A percentile compares a stretch with the other conserved stretches of the same genome.
phyloP scores from a whole-genome alignment of 1,140 invertebrate species.

The Phocides pigmalion region DNA sequence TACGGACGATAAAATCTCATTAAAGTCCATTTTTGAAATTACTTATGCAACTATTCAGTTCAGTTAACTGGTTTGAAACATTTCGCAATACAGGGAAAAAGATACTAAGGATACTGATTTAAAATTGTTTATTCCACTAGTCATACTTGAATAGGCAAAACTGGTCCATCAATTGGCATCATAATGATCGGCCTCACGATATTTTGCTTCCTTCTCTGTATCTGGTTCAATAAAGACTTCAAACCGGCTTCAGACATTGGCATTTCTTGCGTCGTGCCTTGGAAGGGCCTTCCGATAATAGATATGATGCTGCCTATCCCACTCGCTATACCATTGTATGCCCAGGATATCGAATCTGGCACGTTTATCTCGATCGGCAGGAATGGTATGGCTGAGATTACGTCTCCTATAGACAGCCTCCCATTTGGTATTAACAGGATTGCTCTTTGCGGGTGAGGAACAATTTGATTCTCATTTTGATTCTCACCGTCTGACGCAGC shows the following conservation, averaged over 20 bases:
- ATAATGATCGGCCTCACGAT: slow-evolving; percentile 41
- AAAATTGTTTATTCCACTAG: slow-evolving; percentile 5
- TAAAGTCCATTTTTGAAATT: too few relatives aligned
- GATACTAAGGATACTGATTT: background rate
- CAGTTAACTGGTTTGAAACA: too few relatives aligned
- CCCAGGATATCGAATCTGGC: slow-evolving; percentile 73
- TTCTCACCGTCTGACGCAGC: slow-evolving; percentile 43
- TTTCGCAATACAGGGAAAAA: background rate
- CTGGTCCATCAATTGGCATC: slow-evolving; percentile 37
- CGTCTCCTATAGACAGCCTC: slow-evolving; percentile 59
- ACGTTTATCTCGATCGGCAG: slow-evolving; percentile 81
- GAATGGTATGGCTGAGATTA: slow-evolving; percentile 74
- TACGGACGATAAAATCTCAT: too few relatives aligned
- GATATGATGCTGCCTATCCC: slow-evolving; percentile 64
- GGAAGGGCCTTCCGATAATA: slow-evolving; percentile 60
- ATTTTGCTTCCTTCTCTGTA: slow-evolving; percentile 34
- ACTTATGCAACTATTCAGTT: too few relatives aligned
- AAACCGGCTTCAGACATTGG: slow-evolving; percentile 9
- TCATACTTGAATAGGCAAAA: slow-evolving; percentile 38
- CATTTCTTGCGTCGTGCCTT: slow-evolving; percentile 24
- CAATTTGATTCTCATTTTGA: slow-evolving; percentile 18
- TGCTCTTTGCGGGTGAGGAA: slow-evolving; percentile 40
- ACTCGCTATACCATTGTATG: slow-evolving; percentile 63
- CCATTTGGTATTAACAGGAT: slow-evolving; percentile 55
- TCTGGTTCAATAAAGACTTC: slow-evolving; percentile 33